Evolutionary conservation across 2,888 invertebrate genomes (phyloP), one percentile per base, ranked within the genome.

Genomic region (Tiliacea citrago): DNA sequence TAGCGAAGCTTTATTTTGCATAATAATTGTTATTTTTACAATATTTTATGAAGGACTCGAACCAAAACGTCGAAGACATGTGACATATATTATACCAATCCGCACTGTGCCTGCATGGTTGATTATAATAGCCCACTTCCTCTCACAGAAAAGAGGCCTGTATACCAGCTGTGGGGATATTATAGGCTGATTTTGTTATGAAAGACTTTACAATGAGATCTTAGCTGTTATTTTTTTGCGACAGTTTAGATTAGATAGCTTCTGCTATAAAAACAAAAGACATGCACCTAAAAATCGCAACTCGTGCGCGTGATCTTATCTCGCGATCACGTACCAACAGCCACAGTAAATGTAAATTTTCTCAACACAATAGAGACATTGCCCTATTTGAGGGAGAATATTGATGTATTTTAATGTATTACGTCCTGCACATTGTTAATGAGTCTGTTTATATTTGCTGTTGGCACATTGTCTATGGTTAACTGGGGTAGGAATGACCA

Each of bases 321-420:
- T 42, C n/a, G 6, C 29, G 67, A 55, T 75, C 85, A 87, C 87
- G 87, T 87, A 78, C 63, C 0, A 1, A 12, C 7, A n/a, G 39
- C 47, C 62, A 29, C 80, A 67, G 73, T 16, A 63, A 75, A 88
- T 87, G 87, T 74, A 84, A 85, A 87, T 88, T 70, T 66, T 55
- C 35, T 66, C 58, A 71, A 73, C 81, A 88, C 86, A 88, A 87
- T 85, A 71, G 72, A 68, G 65, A 77, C 86, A 83, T 87, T 88
- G 83, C 86, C 87, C 88, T 84, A 79, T 86, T 87, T 77, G 78
- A 73, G 61, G 68, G 63, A 55, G 89, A 86, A 88, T 88, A 89
- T 83, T 88, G 83, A 88, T 88, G 83, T 69, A 79, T 76, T 85
- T 82, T 78, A 81, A 85, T 81, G 73, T 66, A 53, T 61, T 68